Percentiles rank a stretch among this genome's conserved stretches.
phyloP scores from a whole-genome alignment of 2,888 invertebrate species.

The Caenorhabditis sp. region DNA sequence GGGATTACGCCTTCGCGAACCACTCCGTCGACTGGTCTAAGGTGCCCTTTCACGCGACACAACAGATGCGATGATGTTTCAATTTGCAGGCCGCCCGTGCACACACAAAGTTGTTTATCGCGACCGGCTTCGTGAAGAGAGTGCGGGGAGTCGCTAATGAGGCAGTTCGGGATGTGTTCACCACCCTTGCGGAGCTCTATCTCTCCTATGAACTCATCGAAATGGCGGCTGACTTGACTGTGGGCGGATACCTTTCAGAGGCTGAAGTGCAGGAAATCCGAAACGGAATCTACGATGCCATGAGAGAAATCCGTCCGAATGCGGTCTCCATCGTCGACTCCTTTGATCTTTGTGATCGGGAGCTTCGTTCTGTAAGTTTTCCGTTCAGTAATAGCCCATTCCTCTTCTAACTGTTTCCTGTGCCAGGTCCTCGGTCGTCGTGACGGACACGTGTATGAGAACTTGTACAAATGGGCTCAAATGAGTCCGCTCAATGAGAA shows the following conservation, averaged over 20 bases:
- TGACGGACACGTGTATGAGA: constrained; percentile 80
- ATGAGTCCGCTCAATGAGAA: constrained; percentile 65
- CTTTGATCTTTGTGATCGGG: constrained; percentile 84
- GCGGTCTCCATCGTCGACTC: constrained; percentile 93
- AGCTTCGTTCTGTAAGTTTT: constrained; percentile 79
- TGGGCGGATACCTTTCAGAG: constrained; percentile 48
- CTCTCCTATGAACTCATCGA: constrained; percentile 55
- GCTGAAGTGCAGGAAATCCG: constrained; percentile 45
- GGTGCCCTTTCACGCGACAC: constrained; percentile 11
- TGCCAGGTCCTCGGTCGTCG: constrained; percentile 76
- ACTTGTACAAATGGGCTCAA: constrained; percentile 80
- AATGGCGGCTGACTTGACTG: constrained; percentile 44
- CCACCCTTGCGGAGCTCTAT: constrained; percentile 87
- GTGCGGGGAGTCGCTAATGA: constrained; percentile 81
- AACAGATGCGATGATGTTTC: neutral
- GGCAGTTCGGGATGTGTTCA: constrained; percentile 83
- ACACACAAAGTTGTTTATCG: constrained; percentile 60
- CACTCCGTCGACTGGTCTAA: constrained; percentile 63
- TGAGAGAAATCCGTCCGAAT: constrained; percentile 85
- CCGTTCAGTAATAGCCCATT: neutral
- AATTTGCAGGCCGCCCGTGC: constrained; percentile 58
- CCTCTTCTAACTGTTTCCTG: neutral
- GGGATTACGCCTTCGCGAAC: constrained; percentile 66
- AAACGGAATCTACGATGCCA: constrained; percentile 50
- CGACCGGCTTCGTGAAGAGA: constrained; percentile 48